These are phyloP conservation scores for Meganola albula DNA, from an alignment of 2,888 invertebrate genomes.

Conservation along the genomic window DNA sequence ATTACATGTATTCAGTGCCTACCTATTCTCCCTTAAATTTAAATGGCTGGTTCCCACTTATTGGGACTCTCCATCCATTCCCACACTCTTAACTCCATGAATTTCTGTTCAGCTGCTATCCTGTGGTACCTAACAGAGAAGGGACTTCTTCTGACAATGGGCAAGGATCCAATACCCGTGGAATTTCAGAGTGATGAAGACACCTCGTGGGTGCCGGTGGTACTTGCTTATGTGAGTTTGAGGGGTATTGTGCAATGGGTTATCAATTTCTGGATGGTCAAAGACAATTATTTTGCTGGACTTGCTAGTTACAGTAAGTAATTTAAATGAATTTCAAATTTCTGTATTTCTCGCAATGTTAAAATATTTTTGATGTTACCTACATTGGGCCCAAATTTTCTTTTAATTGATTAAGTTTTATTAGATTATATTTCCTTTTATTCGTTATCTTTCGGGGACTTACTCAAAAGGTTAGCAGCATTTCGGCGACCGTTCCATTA, in stretches of 20 bases:
- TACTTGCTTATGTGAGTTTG: conserved; percentile 50
- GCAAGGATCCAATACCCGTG: conserved; percentile 13
- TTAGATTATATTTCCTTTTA: too few relatives aligned
- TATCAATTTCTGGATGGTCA: conserved; percentile 60
- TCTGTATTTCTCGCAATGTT: too few relatives aligned
- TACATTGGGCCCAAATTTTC: not conserved
- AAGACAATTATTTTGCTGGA: conserved; percentile 56
- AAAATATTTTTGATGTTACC: not conserved
- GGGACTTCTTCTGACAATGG: conserved; percentile 29
- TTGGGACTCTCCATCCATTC: too few relatives aligned
- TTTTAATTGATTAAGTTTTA: not conserved
- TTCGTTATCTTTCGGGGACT: too few relatives aligned
- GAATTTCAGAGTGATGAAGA: conserved; percentile 26
- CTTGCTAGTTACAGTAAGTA: conserved; percentile 44
- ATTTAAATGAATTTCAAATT: too few relatives aligned
- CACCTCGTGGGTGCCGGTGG: conserved; percentile 58
- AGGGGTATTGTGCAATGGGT: conserved; percentile 59
- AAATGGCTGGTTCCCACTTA: too few relatives aligned
- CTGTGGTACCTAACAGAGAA: conserved; percentile 33
- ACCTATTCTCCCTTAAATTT: too few relatives aligned
- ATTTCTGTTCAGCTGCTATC: conserved; percentile 32
- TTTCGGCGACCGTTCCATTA: too few relatives aligned
- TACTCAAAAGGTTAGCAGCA: too few relatives aligned
- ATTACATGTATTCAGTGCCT: too few relatives aligned
- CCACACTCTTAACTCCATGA: too few relatives aligned